Percentiles rank a stretch among this genome's conserved stretches.
Evolutionary conservation across 2,797 vertebrate genomes (phyloP).

Genomic region (Monodelphis domestica): DNA sequence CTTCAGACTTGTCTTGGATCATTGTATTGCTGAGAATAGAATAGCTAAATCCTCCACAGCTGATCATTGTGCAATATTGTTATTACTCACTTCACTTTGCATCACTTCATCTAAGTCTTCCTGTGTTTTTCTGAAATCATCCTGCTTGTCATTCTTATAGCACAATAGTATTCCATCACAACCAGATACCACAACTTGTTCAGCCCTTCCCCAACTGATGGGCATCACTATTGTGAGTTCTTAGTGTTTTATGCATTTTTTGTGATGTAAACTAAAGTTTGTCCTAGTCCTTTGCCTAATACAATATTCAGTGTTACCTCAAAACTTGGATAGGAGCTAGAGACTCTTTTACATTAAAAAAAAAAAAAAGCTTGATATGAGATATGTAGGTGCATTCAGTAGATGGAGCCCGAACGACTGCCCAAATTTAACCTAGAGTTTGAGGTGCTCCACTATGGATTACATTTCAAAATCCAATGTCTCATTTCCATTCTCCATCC

Average conservation of each 20-base stretch:
- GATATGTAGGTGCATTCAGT: background rate
- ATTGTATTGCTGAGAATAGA: background rate
- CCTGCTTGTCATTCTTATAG: too few relatives aligned
- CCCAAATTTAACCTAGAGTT: background rate
- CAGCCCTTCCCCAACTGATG: background rate
- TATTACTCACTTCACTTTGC: background rate
- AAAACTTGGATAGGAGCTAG: background rate
- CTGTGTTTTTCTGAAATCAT: too few relatives aligned
- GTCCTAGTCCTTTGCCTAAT: background rate
- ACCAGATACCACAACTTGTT: background rate
- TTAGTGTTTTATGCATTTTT: background rate
- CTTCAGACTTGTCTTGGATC: background rate
- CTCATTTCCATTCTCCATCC: background rate
- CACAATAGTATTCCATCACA: background rate
- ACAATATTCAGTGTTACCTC: background rate
- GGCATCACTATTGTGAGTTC: background rate
- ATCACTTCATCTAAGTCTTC: too few relatives aligned
- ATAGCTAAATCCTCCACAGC: background rate
- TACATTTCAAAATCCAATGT: background rate
- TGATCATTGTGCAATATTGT: background rate
- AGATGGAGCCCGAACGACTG: background rate
- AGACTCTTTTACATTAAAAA: background rate
- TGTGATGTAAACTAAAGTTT: background rate
- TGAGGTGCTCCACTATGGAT: background rate
- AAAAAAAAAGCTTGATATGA: background rate